Conservation (phyloP, 1,140 invertebrate genomes). For the Solenopsis fugax region DNA sequence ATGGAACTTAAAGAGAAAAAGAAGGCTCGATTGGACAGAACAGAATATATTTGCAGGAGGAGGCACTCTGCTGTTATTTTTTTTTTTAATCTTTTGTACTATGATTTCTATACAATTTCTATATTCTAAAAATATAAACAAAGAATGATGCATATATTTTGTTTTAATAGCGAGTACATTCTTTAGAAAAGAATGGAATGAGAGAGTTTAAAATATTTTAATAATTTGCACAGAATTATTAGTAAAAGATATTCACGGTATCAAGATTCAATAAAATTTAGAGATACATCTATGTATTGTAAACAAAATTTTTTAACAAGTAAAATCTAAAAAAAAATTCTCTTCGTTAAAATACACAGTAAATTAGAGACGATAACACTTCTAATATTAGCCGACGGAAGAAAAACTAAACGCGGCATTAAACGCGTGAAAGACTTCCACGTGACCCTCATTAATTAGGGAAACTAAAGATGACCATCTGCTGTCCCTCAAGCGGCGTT, state of each 20-base stretch:
- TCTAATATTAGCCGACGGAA: background rate
- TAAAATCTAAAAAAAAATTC: constrained; percentile 1
- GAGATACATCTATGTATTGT: background rate
- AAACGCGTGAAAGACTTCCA: constrained; percentile 37
- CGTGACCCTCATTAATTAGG: constrained; percentile 53
- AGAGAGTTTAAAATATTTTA: background rate
- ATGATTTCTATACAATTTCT: background rate
- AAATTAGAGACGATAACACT: background rate
- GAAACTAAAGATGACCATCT: constrained; percentile 61
- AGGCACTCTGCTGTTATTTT: background rate
- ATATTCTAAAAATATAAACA: background rate
- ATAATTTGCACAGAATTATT: background rate
- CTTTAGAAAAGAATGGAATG: background rate
- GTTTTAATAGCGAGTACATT: background rate
- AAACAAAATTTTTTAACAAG: background rate
- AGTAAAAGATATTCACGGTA: background rate
- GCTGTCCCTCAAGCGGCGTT: constrained; percentile 40
- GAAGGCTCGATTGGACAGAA: background rate
- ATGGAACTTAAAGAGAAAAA: constrained; percentile 23
- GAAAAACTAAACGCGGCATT: constrained; percentile 30
- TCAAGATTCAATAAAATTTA: background rate
- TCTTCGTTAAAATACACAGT: background rate
- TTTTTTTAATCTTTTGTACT: background rate
- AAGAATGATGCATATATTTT: background rate
- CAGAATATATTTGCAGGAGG: background rate